Evolutionary conservation across 2,797 vertebrate genomes (phyloP), one percentile per base, ranked within the genome.

Genomic region (Denticeps clupeoides): DNA sequence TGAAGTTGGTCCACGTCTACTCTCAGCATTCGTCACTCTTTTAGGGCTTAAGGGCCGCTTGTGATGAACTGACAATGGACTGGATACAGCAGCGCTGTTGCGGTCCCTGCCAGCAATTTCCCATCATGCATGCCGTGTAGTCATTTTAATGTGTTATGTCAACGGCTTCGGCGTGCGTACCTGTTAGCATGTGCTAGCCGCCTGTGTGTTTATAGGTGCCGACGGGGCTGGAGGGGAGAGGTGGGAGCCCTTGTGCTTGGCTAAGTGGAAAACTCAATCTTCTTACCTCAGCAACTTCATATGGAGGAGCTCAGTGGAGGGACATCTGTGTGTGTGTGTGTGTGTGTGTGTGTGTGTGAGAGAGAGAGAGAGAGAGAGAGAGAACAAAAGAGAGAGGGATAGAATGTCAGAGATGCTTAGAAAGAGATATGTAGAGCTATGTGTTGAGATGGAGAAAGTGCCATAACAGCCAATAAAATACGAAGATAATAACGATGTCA

Each of bases 231-330:
- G 65, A 65, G 71, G 77, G 75, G 72, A 65, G 74, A 79, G 71
- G 73, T 65, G 64, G 73, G 75, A 75, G 58, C 56, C 57, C 60
- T 71, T 67, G 70, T 69, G 80, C 81, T 85, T 69, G 70, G 55
- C 59, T 68, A 77, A 77, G 77, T 82, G 77, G 82, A 84, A 83
- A 87, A 86, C 75, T 60, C 71, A 68, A 83, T 79, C 74, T 84
- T 84, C 75, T 80, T 81, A 83, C 72, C 78, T 87, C 73, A 81
- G 80, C 83, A 82, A 71, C 74, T 82, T 78, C 67, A 68, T 73
- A 76, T 69, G 71, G 72, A 74, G 59, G 59, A 66, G 51, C 57
- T 50, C 68, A 61, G 67, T 54, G 47, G 69, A 75, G 68, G 72
- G 72, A 81, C 66, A 51, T 79, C 63, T 60, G 58, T 70, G 67